Conservation (phyloP, 2,888 invertebrate species). For the Phengaris alcon region DNA sequence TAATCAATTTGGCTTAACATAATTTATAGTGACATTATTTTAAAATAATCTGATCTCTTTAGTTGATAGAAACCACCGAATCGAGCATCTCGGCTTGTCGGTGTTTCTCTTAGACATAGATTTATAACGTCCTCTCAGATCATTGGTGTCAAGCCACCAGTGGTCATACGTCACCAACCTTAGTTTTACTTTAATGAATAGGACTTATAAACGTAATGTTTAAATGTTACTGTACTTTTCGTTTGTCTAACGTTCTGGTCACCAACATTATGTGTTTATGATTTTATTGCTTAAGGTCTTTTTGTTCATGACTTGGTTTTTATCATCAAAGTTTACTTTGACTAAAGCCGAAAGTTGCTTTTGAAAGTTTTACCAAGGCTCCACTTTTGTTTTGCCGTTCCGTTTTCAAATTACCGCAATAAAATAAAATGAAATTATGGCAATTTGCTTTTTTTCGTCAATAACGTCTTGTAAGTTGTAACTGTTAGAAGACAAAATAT, state of each 20-base stretch:
- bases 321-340: slow-evolving; percentile 19
- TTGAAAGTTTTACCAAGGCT: slow-evolving; percentile 37
- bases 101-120: neutral
- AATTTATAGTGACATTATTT: too few species aligned
- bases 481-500: neutral
- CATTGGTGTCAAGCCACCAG: neutral
- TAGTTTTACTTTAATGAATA: slow-evolving; percentile 8
- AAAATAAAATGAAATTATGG: neutral
- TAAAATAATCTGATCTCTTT: too few species aligned
- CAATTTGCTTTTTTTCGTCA: neutral
- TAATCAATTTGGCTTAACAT: neutral
- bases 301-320: slow-evolving; percentile 17
- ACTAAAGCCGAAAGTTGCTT: slow-evolving; percentile 17
- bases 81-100: neutral
- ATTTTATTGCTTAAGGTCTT: slow-evolving; percentile 28
- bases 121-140: neutral
- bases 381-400: slow-evolving; percentile 54
- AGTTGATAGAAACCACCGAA: neutral
- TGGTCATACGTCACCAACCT: neutral
- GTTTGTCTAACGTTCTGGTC: slow-evolving; percentile 21
- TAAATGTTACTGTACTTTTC: slow-evolving; percentile 14
- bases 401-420: neutral
- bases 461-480: neutral
- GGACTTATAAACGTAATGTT: neutral
- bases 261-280: slow-evolving; percentile 24